Evolutionary conservation across 2,113 vertebrate species (phyloP), one percentile per base, ranked within the genome.

Genomic region (Phoxinus phoxinus): DNA sequence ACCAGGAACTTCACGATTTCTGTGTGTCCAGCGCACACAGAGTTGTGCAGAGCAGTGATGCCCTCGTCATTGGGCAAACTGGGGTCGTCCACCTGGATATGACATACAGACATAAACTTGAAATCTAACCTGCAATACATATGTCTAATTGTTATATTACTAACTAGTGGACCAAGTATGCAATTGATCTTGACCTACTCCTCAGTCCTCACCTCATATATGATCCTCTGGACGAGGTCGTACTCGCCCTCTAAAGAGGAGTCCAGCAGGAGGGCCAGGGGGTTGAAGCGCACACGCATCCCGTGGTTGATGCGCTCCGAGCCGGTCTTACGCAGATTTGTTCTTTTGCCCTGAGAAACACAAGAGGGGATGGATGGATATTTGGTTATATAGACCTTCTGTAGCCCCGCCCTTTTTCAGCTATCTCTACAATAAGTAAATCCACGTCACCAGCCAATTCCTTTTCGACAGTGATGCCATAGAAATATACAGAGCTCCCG

Each of bases 221-320:
- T 98, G 88, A 99, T 96, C 90, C 98, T 96, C 91, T 99, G 98
- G 32, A 99, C 97, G 0, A 99, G 96, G 91, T 99, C 97, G 86
- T 97, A 99, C 88, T 99, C 98, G 12, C 98, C 98, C 91, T 99
- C 98, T 92, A 99, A 93, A 37, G 98, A 98, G 0, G 97, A 95
- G 90, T 99, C 98, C 69, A 99, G 94, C 78, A 99, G 95, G 77
- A 99, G 92, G 0, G 97, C 97, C 0, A 99, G 94, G 2, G 98
- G 96, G 92, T 98, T 98, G 93, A 99, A 99, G 86, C 96, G 96
- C 80, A 99, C 97, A 79, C 97, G 93, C 94, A 96, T 94, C 51
- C 93, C 92, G 2, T 95, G 96, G 3, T 91, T 92, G 15, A 95
- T 96, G 69, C 96, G 92, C 83, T 96, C 97, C 0, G 96, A 97